A percentile compares a stretch with the other conserved stretches of the same genome.
These are phyloP conservation scores for Cordylochernes scorpioides DNA, from an alignment of 2,888 invertebrate species.

Conservation along the genomic window DNA sequence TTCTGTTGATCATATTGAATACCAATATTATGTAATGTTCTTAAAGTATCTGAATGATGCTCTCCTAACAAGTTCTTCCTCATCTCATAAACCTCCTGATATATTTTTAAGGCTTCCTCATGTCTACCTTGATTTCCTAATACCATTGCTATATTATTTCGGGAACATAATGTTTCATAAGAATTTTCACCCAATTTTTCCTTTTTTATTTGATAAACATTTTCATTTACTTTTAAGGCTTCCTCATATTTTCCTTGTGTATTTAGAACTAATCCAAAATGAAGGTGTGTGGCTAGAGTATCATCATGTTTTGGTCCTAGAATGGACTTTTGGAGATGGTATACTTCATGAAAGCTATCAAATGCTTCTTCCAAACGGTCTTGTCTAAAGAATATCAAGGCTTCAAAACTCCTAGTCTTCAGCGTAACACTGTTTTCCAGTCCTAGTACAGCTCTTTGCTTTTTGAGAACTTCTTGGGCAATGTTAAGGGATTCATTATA, in stretches of 20 bases:
- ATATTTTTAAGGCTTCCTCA: slow-evolving; percentile 1
- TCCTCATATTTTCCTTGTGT: slow-evolving; percentile 1
- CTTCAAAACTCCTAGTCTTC: too few relatives aligned
- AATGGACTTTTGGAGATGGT: not conserved
- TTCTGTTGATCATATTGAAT: slow-evolving; percentile 1
- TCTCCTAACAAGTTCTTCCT: not conserved
- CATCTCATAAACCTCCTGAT: not conserved
- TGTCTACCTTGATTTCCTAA: not conserved
- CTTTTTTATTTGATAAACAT: not conserved
- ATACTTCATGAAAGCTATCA: not conserved
- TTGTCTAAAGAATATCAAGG: slow-evolving; percentile 1
- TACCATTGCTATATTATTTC: slow-evolving; percentile 1
- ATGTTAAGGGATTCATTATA: slow-evolving; percentile 2
- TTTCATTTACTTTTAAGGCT: slow-evolving; percentile 1
- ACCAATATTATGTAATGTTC: slow-evolving; percentile 1
- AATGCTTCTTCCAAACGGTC: not conserved
- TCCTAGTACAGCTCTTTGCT: too few relatives aligned
- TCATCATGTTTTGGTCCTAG: not conserved
- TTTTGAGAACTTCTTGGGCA: slow-evolving; percentile 2
- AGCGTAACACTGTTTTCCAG: too few relatives aligned
- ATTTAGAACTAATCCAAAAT: slow-evolving; percentile 1
- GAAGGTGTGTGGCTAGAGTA: slow-evolving; percentile 1
- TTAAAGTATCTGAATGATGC: slow-evolving; percentile 1
- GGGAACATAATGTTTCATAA: not conserved
- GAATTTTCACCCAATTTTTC: slow-evolving; percentile 1